phyloP scores from a whole-genome alignment of 1,140 invertebrate genomes.

The Uloborus diversus region DNA sequence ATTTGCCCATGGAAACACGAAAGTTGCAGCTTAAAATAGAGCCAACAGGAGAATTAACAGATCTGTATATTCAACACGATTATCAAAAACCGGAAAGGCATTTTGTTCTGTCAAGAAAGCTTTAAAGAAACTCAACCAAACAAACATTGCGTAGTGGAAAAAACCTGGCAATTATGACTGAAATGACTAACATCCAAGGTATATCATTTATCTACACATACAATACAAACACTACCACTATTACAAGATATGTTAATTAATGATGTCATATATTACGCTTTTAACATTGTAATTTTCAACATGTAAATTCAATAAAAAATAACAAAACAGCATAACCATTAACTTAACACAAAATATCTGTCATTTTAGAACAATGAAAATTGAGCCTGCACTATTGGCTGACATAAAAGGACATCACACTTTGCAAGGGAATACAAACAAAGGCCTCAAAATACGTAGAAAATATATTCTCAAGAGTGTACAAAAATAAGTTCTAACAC shows the following conservation, averaged over 20 bases:
- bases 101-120: constrained; percentile 39
- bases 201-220: constrained; percentile 50
- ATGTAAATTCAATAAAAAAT: constrained; percentile 48
- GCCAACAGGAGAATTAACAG: constrained; percentile 50
- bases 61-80: constrained; percentile 55
- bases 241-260: constrained; percentile 55
- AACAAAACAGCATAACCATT: constrained; percentile 55
- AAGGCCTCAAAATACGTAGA: constrained; percentile 41
- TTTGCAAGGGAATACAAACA: constrained; percentile 34
- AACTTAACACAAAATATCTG: constrained; percentile 55
- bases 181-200: constrained; percentile 41
- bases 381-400: constrained; percentile 46
- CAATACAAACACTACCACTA: constrained; percentile 55
- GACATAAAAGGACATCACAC: constrained; percentile 22
- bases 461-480: constrained; percentile 45
- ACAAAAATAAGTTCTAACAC: constrained; percentile 56
- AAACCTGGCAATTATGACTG: constrained; percentile 47
- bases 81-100: constrained; percentile 54
- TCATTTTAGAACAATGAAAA: constrained; percentile 57
- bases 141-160: constrained; percentile 49
- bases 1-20: constrained; percentile 15
- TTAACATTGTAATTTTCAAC: constrained; percentile 51
- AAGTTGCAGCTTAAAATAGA: constrained; percentile 27
- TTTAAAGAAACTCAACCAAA: constrained; percentile 27
- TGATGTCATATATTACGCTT: constrained; percentile 49